These are phyloP conservation scores for Hydriomena furcata DNA, from an alignment of 2,888 invertebrate species.

Conservation along the genomic window DNA sequence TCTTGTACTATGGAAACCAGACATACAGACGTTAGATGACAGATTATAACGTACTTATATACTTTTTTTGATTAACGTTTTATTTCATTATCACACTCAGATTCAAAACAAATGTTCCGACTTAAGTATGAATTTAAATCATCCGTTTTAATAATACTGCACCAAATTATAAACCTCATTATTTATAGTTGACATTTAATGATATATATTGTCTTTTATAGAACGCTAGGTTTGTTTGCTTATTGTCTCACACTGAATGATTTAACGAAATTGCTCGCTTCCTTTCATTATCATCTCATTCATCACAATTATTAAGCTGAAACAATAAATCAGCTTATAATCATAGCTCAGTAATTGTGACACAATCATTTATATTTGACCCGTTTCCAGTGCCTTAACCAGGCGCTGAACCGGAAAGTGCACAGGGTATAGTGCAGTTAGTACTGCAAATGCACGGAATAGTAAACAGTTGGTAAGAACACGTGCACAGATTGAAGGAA, in stretches of 20 bases:
- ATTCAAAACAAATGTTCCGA: too few relatives aligned
- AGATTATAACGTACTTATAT: too few relatives aligned
- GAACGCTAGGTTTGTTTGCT: not conserved
- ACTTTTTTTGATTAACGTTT: too few relatives aligned
- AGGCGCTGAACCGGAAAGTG: slow-evolving; percentile 8
- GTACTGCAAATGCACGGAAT: slow-evolving; percentile 5
- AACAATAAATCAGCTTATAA: slow-evolving; percentile 16
- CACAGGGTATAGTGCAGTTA: not conserved
- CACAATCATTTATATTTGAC: slow-evolving; percentile 11
- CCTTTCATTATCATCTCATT: slow-evolving; percentile 13
- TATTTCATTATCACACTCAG: too few relatives aligned
- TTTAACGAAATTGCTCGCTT: slow-evolving; percentile 8
- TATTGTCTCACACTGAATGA: slow-evolving; percentile 8
- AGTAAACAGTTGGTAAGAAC: slow-evolving; percentile 9
- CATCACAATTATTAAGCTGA: slow-evolving; percentile 1
- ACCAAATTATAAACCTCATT: not conserved
- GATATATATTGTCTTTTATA: not conserved
- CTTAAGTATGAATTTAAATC: too few relatives aligned
- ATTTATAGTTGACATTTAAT: not conserved
- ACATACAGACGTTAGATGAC: too few relatives aligned
- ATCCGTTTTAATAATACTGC: too few relatives aligned
- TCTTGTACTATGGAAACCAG: too few relatives aligned
- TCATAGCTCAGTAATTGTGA: slow-evolving; percentile 12
- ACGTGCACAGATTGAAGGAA: slow-evolving; percentile 1
- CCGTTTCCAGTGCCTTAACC: slow-evolving; percentile 10